Base-by-base conservation (phyloP, 2,888 invertebrate species). In the Seira musarum region DNA sequence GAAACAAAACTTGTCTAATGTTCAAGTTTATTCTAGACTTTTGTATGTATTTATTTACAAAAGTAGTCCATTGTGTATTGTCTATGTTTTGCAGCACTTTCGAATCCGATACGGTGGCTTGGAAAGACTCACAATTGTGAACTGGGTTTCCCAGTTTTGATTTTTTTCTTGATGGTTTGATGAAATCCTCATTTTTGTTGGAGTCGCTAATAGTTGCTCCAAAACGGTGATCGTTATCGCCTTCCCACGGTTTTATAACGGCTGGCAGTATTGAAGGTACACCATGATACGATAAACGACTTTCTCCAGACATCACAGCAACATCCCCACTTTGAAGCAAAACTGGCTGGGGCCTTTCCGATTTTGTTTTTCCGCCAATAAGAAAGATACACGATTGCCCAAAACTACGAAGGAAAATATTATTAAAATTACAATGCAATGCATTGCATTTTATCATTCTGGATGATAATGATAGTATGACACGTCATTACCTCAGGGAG, bases 331-430 rank as follows among this genome's bases (percentile, higher is more conserved):
- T 96, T 77, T 92, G 91, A 1, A 99, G 89, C 87, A 93, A 92
- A 70, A 99, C 87, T 0, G 95, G 92, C 19, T 91, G 90, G 1
- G 95, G 93, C 87, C 92, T 90, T 67, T 92, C 91, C 46, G 93
- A 92, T 87, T 93, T 93, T 0, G 92, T 92, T 85, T 88, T 88
- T 0, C 97, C 97, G 21, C 99, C 99, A 84, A 99, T 92, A 49
- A 99, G 90, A 89, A 99, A 99, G 87, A 99, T 92, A 15, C 97
- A 98, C 72, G 95, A 93, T 89, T 97, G 97, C 0, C 99, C 99
- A 89, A 99, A 96, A 89, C 98, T 98, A 90, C 3, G 49, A 67
- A 40, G 22, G 2, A 15, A 3, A 10, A 25, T 30, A 30, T 66
- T 13, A 17, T 68, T 68, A 49, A n/a, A 68, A 6, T 35, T 6